Conservation (phyloP, 2,113 vertebrate genomes). For the Zosterops borbonicus region DNA sequence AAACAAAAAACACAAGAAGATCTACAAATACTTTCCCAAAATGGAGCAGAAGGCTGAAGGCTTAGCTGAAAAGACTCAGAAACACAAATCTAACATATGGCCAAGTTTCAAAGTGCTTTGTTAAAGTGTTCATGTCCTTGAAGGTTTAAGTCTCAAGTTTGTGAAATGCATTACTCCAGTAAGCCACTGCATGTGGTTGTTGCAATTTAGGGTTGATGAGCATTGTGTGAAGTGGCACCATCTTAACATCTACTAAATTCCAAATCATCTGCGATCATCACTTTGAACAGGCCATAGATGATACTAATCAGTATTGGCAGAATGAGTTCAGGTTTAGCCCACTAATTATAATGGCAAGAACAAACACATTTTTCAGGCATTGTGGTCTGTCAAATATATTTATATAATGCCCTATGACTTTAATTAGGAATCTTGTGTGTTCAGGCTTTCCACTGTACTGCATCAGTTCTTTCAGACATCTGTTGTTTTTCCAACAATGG, state of each 20-base stretch:
- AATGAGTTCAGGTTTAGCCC: conserved; percentile 47
- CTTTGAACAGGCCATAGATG: neutral
- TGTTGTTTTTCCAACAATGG: conserved; percentile 25
- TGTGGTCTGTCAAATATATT: neutral
- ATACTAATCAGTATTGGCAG: conserved; percentile 32
- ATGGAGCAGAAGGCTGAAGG: neutral
- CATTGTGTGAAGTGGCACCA: neutral
- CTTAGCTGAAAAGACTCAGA: neutral
- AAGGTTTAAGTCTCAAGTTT: neutral
- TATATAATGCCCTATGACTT: conserved; percentile 10
- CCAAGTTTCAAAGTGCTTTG: neutral
- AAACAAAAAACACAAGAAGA: accelerated
- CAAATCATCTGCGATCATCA: neutral
- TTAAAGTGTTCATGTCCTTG: neutral
- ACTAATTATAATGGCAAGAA: conserved; percentile 21
- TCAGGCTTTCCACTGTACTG: neutral
- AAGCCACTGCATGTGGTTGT: neutral
- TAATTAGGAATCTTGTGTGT: conserved; percentile 9
- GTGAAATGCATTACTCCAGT: neutral
- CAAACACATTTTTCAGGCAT: neutral
- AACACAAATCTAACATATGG: neutral
- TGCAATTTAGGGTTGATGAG: neutral
- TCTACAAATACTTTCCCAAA: neutral
- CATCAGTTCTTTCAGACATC: neutral
- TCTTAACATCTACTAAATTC: neutral